Base-by-base conservation (phyloP, 2,888 invertebrate species). In the Hemithea aestivaria region DNA sequence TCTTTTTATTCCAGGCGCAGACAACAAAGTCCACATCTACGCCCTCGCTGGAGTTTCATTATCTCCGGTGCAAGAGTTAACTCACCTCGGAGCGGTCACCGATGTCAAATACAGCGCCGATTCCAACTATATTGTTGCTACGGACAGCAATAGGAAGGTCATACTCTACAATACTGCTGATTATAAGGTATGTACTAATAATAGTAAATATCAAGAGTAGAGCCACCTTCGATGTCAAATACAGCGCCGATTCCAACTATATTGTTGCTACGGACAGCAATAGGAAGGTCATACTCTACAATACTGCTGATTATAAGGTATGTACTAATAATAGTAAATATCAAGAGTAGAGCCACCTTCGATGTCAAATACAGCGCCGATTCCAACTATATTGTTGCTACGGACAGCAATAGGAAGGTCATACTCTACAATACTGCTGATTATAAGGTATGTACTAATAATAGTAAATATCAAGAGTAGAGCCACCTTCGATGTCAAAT, bases 21-120 rank as follows among this genome's bases (percentile, higher is more conserved):
- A 87, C 52, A 82, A 60, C 55, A 83, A 82, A 50, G 76, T 88
- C 1, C 87, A 83, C 55, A 44, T 88, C 0, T 87, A 82, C 64
- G 70, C 73, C 0, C 40, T 87, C 28, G 70, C 73, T 28, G 69
- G 66, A 0, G 66, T 70, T 33, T 59, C 74, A 0, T 56, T 87
- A 10, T 52, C 68, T 0, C 52, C 64, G 1, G 55, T 67, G 16
- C 60, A 55, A 21, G 92, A 92, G 53, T 70, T 97, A 58, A 89
- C 91, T 11, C 96, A 98, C 76, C 83, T 94, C 20, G 97, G 96
- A 1, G 87, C 94, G 0, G 92, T 99, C 3, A 96, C 95, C 0
- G 96, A 96, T 72, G 93, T 94, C 7, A 79, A 91, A 7, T 99
- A 94, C 83, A 98, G 98, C 27, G 96, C 97, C 2, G 94, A 97